Evolutionary conservation across 2,797 vertebrate genomes (phyloP).

Genomic region (Masticophis lateralis): DNA sequence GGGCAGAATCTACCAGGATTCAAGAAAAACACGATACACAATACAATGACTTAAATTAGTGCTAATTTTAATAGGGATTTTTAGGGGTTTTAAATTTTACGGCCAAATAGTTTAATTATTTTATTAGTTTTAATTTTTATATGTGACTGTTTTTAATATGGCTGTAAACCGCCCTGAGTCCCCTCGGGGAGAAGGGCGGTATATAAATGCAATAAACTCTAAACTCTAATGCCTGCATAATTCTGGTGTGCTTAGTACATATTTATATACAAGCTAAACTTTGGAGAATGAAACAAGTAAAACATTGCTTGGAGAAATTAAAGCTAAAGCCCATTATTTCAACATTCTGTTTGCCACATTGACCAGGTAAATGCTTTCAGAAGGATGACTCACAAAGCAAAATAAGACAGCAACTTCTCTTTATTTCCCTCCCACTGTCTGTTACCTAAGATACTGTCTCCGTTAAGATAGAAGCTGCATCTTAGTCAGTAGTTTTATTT

Average conservation of each 20-base stretch:
- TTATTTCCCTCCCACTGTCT: neutral
- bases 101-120: too few species aligned
- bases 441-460: neutral
- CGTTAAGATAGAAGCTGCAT: neutral
- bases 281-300: neutral
- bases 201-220: too few species aligned
- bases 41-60: too few species aligned
- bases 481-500: neutral
- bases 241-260: neutral
- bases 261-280: constrained; percentile 1
- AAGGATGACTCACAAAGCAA: neutral
- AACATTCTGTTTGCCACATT: neutral
- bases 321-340: neutral
- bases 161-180: too few species aligned
- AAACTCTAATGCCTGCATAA: too few species aligned
- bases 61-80: too few species aligned
- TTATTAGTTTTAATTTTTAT: too few species aligned
- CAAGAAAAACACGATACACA: neutral
- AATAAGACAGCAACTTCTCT: neutral
- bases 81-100: too few species aligned
- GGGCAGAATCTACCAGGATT: neutral
- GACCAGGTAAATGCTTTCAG: neutral
- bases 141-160: too few species aligned
- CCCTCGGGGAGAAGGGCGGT: too few species aligned
- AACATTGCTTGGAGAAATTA: neutral